Conservation (phyloP, 2,888 invertebrate species). For the Drosophila emarginata region DNA sequence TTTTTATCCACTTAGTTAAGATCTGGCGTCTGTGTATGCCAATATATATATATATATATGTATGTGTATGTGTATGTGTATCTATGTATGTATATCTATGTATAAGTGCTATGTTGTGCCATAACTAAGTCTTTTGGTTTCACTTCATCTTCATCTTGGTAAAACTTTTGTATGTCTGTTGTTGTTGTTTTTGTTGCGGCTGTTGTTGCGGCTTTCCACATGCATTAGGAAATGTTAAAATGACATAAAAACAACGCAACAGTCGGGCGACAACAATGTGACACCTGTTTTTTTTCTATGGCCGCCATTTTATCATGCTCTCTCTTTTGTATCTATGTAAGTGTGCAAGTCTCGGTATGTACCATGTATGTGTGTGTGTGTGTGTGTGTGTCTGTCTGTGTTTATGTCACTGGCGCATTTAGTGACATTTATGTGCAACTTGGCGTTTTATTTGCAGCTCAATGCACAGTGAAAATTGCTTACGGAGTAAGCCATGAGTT, state of each 20-base stretch:
- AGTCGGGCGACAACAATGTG: constrained; percentile 70
- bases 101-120: constrained; percentile 37
- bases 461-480: constrained; percentile 74
- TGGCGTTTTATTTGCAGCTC: constrained; percentile 74
- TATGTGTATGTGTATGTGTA: background rate
- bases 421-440: constrained; percentile 74
- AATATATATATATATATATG: background rate
- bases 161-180: constrained; percentile 22
- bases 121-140: constrained; percentile 37
- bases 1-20: constrained; percentile 45
- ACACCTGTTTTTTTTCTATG: constrained; percentile 72
- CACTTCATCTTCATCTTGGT: background rate
- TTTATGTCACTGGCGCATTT: constrained; percentile 61
- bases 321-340: constrained; percentile 5
- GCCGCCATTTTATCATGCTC: constrained; percentile 39
- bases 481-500: constrained; percentile 69
- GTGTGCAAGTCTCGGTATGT: too few species aligned
- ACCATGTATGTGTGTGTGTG: constrained; percentile 8
- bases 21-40: constrained; percentile 22
- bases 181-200: constrained; percentile 21
- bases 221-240: constrained; percentile 76
- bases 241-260: constrained; percentile 69
- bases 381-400: constrained; percentile 38
- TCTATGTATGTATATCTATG: constrained; percentile 27
- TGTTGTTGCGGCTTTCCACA: constrained; percentile 47